These are phyloP conservation scores for Grallaria varia DNA, from an alignment of 2,113 vertebrate genomes.

Conservation along the genomic window DNA sequence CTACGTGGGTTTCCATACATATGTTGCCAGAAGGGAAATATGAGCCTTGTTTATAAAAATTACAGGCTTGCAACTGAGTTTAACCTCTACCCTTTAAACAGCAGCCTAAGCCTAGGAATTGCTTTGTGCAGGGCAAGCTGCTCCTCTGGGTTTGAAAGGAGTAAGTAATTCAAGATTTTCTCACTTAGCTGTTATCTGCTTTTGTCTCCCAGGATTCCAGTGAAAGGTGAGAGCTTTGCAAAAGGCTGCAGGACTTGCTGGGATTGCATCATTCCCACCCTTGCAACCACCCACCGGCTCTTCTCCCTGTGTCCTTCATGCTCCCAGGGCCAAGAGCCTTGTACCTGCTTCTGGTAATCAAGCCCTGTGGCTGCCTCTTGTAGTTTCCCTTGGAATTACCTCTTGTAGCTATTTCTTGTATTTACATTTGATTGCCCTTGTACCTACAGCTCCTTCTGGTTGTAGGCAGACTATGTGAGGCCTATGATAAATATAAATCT, in stretches of 20 bases:
- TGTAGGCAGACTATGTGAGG: background rate
- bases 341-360: background rate
- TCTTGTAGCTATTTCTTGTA: background rate
- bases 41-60: conserved; percentile 69
- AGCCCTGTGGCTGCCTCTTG: background rate
- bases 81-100: conserved; percentile 43
- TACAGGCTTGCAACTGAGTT: conserved; percentile 43
- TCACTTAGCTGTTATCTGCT: conserved; percentile 10
- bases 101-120: conserved; percentile 1
- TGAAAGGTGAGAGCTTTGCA: background rate
- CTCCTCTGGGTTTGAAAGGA: background rate
- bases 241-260: background rate
- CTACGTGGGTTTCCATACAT: conserved; percentile 24
- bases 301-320: background rate
- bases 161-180: conserved; percentile 26
- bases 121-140: conserved; percentile 10
- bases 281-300: background rate
- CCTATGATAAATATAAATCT: background rate
- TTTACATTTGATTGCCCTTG: background rate
- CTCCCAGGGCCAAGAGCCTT: background rate
- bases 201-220: background rate
- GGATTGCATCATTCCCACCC: background rate
- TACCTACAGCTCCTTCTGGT: background rate
- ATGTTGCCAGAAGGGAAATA: conserved; percentile 52
- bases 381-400: background rate